Conservation (phyloP, 2,113 vertebrate genomes). For the Lamprologus speciosus region DNA sequence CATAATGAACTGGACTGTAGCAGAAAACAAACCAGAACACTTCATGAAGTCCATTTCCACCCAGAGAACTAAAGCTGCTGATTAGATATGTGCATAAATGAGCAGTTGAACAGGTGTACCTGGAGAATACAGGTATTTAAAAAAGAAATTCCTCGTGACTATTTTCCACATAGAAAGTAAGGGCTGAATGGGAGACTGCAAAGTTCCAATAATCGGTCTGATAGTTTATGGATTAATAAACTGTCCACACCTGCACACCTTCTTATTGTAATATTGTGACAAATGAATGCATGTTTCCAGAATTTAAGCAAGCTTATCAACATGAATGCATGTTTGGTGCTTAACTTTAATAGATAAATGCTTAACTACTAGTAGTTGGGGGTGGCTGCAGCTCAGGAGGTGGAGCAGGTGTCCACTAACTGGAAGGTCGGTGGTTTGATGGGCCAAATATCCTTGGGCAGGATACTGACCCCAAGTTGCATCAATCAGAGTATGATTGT, state of each 20-base stretch:
- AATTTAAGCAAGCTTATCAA: not conserved
- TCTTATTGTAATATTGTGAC: not conserved
- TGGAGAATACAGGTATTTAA: not conserved
- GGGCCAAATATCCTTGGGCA: not conserved
- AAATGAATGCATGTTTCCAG: not conserved
- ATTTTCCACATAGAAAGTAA: not conserved
- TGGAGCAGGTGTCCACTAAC: not conserved
- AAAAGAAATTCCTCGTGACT: not conserved
- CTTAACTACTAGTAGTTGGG: not conserved
- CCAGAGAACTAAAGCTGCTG: not conserved
- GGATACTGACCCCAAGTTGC: not conserved
- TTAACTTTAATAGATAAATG: not conserved
- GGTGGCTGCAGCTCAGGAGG: not conserved
- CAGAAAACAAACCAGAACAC: not conserved
- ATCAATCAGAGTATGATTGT: accelerated
- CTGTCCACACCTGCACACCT: not conserved
- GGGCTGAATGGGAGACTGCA: not conserved
- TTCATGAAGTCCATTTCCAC: not conserved
- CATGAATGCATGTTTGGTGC: not conserved
- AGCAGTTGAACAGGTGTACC: not conserved
- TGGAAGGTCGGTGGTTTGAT: accelerated
- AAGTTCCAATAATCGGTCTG: accelerated
- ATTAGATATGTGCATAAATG: not conserved
- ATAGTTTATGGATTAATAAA: not conserved
- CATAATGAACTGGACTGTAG: not conserved